Evolutionary conservation across 2,113 vertebrate genomes (phyloP).

Genomic region (Oryzias melastigma): DNA sequence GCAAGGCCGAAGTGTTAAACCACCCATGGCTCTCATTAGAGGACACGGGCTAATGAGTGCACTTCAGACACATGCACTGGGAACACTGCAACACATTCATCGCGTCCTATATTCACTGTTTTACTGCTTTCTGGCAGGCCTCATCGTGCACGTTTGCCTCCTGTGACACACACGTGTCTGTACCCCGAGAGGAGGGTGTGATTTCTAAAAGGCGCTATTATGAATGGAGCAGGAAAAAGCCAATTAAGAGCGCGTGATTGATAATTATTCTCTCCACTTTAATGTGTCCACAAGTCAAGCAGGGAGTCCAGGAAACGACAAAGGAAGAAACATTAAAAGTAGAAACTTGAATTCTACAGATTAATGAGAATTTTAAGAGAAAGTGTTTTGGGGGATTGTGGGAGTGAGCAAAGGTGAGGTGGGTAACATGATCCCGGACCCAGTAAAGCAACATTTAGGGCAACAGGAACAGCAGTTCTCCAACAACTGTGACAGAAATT

Average conservation of each 20-base stretch:
- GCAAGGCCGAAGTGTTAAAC: conserved; percentile 62
- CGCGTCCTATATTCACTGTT: conserved; percentile 45
- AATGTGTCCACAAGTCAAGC: conserved; percentile 38
- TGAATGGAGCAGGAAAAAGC: conserved; percentile 61
- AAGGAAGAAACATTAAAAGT: conserved; percentile 16
- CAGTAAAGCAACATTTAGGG: conserved; percentile 70
- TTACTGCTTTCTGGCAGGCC: conserved; percentile 57
- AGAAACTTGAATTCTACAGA: conserved; percentile 29
- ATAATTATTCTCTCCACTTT: conserved; percentile 68
- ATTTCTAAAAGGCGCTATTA: conserved; percentile 64
- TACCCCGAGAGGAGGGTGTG: conserved; percentile 34
- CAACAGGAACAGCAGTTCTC: conserved; percentile 63
- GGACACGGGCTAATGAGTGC: conserved; percentile 64
- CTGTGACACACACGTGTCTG: conserved; percentile 41
- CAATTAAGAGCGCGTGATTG: conserved; percentile 71
- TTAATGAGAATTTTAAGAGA: not conserved
- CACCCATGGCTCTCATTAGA: conserved; percentile 70
- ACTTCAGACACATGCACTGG: conserved; percentile 45
- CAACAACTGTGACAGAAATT: too few species aligned
- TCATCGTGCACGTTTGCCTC: conserved; percentile 69
- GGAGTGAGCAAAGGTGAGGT: conserved; percentile 14
- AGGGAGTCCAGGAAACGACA: conserved; percentile 43
- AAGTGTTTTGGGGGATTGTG: not conserved
- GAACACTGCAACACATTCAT: conserved; percentile 37
- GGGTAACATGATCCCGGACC: conserved; percentile 65